A percentile compares a stretch with the other conserved stretches of the same genome.
phyloP scores from a whole-genome alignment of 2,797 vertebrate genomes.

The Dallia pectoralis region DNA sequence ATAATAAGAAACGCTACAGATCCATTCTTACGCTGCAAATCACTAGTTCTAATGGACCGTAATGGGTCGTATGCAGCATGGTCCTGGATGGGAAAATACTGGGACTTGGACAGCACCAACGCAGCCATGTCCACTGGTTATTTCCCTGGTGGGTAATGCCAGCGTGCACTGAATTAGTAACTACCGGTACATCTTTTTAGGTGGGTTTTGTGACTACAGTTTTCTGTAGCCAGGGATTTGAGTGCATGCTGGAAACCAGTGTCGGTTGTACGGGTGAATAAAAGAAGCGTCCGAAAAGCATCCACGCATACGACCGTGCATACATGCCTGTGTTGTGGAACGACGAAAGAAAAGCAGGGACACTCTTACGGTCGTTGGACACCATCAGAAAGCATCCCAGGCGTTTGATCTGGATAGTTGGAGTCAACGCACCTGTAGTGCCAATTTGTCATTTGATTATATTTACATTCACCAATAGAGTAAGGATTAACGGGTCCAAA shows the following conservation, averaged over 20 bases:
- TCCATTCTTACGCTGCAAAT: too few species aligned
- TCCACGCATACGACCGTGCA: background rate
- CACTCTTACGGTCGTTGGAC: background rate
- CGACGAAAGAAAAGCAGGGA: background rate
- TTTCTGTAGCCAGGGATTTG: background rate
- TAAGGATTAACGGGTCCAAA: background rate
- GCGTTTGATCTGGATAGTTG: background rate
- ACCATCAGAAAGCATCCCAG: background rate
- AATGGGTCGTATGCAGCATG: too few species aligned
- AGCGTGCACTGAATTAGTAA: slow-evolving; percentile 9
- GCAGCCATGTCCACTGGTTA: background rate
- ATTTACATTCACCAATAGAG: background rate
- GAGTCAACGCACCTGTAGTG: background rate
- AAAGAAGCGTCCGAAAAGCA: background rate
- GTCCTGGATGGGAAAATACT: slow-evolving; percentile 6
- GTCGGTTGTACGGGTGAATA: background rate
- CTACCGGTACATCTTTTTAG: slow-evolving; percentile 2
- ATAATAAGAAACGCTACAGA: background rate
- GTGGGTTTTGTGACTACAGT: background rate
- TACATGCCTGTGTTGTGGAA: background rate
- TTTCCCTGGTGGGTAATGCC: slow-evolving; percentile 5
- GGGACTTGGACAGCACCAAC: too few species aligned
- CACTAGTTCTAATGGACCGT: too few species aligned
- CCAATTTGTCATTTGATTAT: slow-evolving; percentile 9
- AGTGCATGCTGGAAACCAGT: background rate